Conservation (phyloP, 2,113 vertebrate species). For the Toxotes jaculatrix region DNA sequence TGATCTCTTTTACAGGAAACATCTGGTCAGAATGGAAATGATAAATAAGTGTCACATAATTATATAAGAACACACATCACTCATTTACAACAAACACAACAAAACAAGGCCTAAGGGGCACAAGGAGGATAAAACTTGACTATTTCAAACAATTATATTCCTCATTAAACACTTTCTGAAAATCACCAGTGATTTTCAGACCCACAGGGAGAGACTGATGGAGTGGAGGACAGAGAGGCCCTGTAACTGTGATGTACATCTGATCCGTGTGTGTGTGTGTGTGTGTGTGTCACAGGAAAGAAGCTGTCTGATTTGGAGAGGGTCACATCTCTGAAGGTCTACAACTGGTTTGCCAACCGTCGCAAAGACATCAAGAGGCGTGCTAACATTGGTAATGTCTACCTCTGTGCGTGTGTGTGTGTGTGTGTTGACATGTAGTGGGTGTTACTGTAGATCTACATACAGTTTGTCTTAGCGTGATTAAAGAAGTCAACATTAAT, state of each 20-base stretch:
- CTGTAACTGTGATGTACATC: not conserved
- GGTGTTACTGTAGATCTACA: not conserved
- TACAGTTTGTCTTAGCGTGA: not conserved
- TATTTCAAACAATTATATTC: not conserved
- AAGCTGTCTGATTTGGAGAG: conserved; percentile 97
- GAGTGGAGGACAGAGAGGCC: not conserved
- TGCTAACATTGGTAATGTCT: conserved; percentile 98
- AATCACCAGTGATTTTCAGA: too few species aligned
- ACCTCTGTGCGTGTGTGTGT: conserved; percentile 53
- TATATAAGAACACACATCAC: too few species aligned
- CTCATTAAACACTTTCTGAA: not conserved
- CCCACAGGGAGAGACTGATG: not conserved
- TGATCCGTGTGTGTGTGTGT: conserved; percentile 22
- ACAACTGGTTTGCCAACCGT: conserved; percentile 99
- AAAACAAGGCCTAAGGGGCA: too few species aligned
- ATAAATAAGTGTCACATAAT: too few species aligned
- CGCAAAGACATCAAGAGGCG: conserved; percentile 99
- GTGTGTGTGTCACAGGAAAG: conserved; percentile 86
- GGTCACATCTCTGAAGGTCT: conserved; percentile 98
- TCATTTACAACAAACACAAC: too few species aligned
- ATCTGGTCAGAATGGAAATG: too few species aligned
- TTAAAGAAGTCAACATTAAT: not conserved
- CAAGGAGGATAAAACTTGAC: not conserved
- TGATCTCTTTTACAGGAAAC: too few species aligned
- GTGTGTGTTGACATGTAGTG: not conserved